A percentile compares a stretch with the other conserved stretches of the same genome.
Evolutionary conservation across 2,797 vertebrate genomes (phyloP).

Genomic region (Cirrhinus molitorella): DNA sequence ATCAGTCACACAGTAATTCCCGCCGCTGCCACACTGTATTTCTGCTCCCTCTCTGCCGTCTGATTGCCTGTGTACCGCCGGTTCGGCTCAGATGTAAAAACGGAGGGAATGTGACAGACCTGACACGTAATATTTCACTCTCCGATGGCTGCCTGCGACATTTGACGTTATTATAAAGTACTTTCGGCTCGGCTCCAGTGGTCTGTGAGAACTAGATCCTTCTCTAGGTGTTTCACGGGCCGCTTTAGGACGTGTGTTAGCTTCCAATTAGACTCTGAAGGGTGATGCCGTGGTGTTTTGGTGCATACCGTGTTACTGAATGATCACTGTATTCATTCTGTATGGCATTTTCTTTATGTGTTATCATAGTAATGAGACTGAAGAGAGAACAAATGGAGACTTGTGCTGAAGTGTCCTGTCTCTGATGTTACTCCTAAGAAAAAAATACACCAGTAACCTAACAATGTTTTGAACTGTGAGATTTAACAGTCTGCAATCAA

Average conservation of each 20-base stretch:
- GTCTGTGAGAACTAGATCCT: slow-evolving; percentile 16
- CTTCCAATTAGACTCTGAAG: not conserved
- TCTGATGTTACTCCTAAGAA: too few relatives aligned
- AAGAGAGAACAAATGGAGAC: not conserved
- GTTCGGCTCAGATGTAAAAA: slow-evolving; percentile 62
- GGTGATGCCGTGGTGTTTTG: not conserved
- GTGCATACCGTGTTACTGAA: not conserved
- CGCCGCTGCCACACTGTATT: slow-evolving; percentile 71
- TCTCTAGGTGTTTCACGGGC: slow-evolving; percentile 6
- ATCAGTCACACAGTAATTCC: slow-evolving; percentile 67
- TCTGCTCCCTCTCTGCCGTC: slow-evolving; percentile 66
- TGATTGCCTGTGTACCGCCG: slow-evolving; percentile 58
- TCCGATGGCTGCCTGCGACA: slow-evolving; percentile 41
- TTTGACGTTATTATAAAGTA: slow-evolving; percentile 46
- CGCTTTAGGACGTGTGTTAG: not conserved
- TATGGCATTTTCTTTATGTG: too few relatives aligned
- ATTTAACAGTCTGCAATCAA: not conserved
- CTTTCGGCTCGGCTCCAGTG: slow-evolving; percentile 34
- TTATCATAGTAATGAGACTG: not conserved
- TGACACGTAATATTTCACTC: slow-evolving; percentile 66
- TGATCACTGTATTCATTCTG: not conserved
- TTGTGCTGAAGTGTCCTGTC: too few relatives aligned
- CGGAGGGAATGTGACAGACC: slow-evolving; percentile 73
- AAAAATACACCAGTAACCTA: not conserved
- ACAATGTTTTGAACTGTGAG: not conserved